Evolutionary conservation across 1,140 invertebrate genomes (phyloP).

Genomic region (Drosophila miranda): DNA sequence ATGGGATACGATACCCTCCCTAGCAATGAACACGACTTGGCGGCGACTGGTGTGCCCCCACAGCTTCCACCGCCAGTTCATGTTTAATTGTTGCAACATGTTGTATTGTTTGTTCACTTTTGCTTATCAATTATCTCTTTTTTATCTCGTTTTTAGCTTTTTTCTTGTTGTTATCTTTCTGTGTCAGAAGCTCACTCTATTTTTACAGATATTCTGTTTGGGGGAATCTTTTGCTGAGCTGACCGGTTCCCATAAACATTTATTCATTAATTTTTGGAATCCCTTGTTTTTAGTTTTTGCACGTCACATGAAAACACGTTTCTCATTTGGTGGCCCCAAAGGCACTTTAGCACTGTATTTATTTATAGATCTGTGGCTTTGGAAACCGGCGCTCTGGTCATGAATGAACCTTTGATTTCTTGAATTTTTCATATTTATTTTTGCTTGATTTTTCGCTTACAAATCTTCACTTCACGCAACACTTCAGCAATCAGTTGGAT

Average conservation of each 20-base stretch:
- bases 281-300: conserved; percentile 40
- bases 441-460: conserved; percentile 32
- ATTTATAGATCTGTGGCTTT: conserved; percentile 59
- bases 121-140: conserved; percentile 50
- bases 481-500: conserved; percentile 71
- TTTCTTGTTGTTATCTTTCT: conserved; percentile 72
- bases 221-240: conserved; percentile 11
- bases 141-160: conserved; percentile 50
- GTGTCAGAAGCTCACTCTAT: conserved; percentile 46
- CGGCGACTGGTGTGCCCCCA: conserved; percentile 12
- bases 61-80: conserved; percentile 45
- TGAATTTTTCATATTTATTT: conserved; percentile 23
- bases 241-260: conserved; percentile 36
- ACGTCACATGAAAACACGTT: conserved; percentile 63
- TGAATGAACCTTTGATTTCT: conserved; percentile 65
- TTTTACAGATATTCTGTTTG: conserved; percentile 38
- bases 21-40: conserved; percentile 49
- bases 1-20: conserved; percentile 22
- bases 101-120: conserved; percentile 44
- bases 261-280: conserved; percentile 30
- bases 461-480: conserved; percentile 58
- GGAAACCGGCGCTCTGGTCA: conserved; percentile 35
- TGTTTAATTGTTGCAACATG: conserved; percentile 59
- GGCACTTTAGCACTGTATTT: conserved; percentile 40
- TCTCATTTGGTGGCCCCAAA: conserved; percentile 26